Percentiles rank a stretch among this genome's conserved stretches.
Evolutionary conservation across 1,140 invertebrate species (phyloP).

Genomic region (Dolichoris vasculosae): DNA sequence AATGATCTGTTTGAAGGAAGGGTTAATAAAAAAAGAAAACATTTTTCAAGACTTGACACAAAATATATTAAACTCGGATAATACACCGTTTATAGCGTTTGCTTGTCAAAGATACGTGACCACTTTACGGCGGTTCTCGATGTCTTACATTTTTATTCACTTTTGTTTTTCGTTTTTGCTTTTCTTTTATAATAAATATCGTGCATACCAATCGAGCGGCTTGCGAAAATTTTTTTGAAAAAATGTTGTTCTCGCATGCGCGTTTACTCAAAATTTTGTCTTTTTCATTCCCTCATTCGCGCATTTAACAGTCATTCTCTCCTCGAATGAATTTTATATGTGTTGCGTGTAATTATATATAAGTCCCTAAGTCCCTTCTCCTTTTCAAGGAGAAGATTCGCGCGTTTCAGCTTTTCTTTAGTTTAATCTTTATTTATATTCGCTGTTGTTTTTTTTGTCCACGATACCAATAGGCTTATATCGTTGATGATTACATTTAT

Average conservation of each 20-base stretch:
- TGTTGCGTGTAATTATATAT: conserved; percentile 10
- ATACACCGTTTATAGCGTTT: conserved; percentile 66
- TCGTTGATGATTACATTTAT: conserved; percentile 23
- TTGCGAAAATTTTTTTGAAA: background rate
- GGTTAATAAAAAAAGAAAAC: conserved; percentile 29
- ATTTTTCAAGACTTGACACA: conserved; percentile 67
- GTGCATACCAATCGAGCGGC: background rate
- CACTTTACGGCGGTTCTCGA: conserved; percentile 24
- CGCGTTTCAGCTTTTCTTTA: background rate
- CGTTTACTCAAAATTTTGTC: background rate
- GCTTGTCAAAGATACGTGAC: conserved; percentile 49
- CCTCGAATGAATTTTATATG: conserved; percentile 15
- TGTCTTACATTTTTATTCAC: conserved; percentile 43
- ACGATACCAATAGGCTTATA: conserved; percentile 24
- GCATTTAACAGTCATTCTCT: conserved; percentile 39
- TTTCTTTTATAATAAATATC: conserved; percentile 42
- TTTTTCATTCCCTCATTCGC: background rate
- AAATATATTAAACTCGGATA: conserved; percentile 72
- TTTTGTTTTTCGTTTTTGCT: conserved; percentile 29
- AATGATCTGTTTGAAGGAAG: background rate
- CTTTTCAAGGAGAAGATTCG: conserved; percentile 25
- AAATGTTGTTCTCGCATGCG: conserved; percentile 11
- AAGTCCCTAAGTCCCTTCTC: background rate
- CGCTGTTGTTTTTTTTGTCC: conserved; percentile 55
- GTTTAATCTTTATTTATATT: conserved; percentile 44